Base-by-base conservation (phyloP, 2,888 invertebrate genomes). In the Incurvaria masculella region DNA sequence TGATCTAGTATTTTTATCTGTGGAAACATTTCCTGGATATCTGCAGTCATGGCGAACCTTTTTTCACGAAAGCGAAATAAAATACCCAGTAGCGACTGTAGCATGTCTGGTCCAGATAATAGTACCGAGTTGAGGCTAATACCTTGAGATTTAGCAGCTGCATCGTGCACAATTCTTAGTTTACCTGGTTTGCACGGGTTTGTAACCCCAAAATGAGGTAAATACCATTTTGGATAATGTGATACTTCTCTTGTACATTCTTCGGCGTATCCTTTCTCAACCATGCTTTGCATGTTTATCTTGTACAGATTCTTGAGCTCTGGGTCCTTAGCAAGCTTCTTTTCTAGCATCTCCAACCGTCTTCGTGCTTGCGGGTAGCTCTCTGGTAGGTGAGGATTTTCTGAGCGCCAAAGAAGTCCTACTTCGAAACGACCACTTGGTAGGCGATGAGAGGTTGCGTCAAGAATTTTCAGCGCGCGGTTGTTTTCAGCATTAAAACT, bases 51-150 rank as follows among this genome's bases (percentile, higher is more conserved):
- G 4, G 59, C 65, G 3, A 62, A 48, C 20, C 49, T 51, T 6
- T 55, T 51, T 48, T 59, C 55, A 45, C 63, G 46, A 42, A 65
- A 66, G 2, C 59, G 56, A 50, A 60, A 56, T 16, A 66, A 17
- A 1, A 63, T 56, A 2, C 57, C 58, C 2, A 57, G 18, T 21
- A 66, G 47, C 6, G 61, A 53, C 10, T 54, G 52, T 2, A 63
- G 49, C 2, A 61, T 44, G 27, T 63, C 61, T 1, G 64, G 63
- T 2, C 62, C 63, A 20, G 55, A 56, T 2, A 63, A 16, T 4
- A 68, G 40, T 2, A 53, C 38, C 5, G 55, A 51, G 26, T 62
- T 58, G 1, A 61, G 46, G 14, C 50, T 50, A 3, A 48, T 46
- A 2, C 58, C 57, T n/a, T 51, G 38, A 0, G 46, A 46, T 46